A percentile compares a stretch with the other conserved stretches of the same genome.
These are phyloP conservation scores for Folsomia candida DNA, from an alignment of 2,888 invertebrate species.

Conservation along the genomic window DNA sequence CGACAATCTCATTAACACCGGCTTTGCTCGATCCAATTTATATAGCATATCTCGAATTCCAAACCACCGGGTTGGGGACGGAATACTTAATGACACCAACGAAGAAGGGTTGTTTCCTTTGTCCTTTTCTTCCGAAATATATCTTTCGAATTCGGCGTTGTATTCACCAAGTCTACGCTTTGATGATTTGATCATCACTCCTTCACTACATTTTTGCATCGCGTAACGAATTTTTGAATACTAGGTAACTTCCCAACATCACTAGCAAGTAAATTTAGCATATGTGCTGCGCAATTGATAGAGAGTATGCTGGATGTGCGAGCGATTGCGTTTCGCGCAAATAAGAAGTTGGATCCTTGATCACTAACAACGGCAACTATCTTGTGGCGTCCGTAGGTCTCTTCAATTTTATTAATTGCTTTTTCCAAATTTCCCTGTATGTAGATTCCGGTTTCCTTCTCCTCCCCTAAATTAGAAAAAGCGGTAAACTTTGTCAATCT, in stretches of 20 bases:
- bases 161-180: constrained; percentile 4
- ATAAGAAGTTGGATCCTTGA: constrained; percentile 12
- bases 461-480: background rate
- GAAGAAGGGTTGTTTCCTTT: background rate
- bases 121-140: constrained; percentile 9
- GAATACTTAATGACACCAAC: background rate
- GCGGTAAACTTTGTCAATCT: no score
- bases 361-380: constrained; percentile 17
- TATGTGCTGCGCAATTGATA: constrained; percentile 16
- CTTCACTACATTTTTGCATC: constrained; percentile 3
- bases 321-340: constrained; percentile 1
- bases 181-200: constrained; percentile 15
- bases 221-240: background rate
- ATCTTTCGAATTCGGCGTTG: constrained; percentile 4
- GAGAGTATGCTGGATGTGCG: background rate
- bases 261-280: constrained; percentile 10
- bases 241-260: constrained; percentile 13
- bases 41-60: constrained; percentile 13
- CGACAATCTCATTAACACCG: constrained; percentile 10
- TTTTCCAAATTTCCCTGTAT: background rate
- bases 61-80: constrained; percentile 10
- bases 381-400: background rate
- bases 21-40: background rate
- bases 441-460: background rate
- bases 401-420: background rate